Evolutionary conservation across 2,888 invertebrate genomes (phyloP), one percentile per base, ranked within the genome.

Genomic region (Orchesella flavescens): DNA sequence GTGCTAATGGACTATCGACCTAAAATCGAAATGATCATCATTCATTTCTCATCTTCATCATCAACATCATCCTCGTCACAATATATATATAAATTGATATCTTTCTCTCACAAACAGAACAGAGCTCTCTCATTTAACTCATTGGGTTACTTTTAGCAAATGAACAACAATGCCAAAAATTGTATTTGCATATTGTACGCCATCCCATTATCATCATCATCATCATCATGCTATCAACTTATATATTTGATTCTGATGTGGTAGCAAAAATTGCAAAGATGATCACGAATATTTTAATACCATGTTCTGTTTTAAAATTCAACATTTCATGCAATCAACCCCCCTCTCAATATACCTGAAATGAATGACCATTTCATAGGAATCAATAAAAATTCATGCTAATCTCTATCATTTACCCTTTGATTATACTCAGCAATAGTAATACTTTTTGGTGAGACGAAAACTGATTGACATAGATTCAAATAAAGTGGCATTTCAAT

Each of bases 1-100:
- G 77, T 83, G 83, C 63, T 83, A 83, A 83, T 83, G 83, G 83
- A 71, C 77, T 76, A 77, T 83, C 77, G 83, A 83, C 83, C 83
- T 72, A 76, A 83, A 83, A 83, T 83, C 83, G 77, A 83, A 77
- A 72, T 57, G 68, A 82, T 76, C 75, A 76, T 76, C 71, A 59
- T 55, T 66, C 82, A 82, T 75, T 69, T 63, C 75, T 82, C 75
- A 76, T 82, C 55, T 61, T 61, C 71, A 59, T 82, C 76, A 53
- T 57, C 66, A 21, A 21, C 75, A 75, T 43, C 23, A 13, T 74
- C 63, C 1, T 61, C 23, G n/a, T 34, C 34, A 34, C 34, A 34
- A 34, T 34, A 34, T n/a, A n/a, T n/a, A n/a, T n/a, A n/a, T 34
- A 34, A 34, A 34, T 34, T 34, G 34, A 34, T 34, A 34, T 34